phyloP scores from a whole-genome alignment of 2,797 vertebrate genomes.

The Glossophaga mutica region DNA sequence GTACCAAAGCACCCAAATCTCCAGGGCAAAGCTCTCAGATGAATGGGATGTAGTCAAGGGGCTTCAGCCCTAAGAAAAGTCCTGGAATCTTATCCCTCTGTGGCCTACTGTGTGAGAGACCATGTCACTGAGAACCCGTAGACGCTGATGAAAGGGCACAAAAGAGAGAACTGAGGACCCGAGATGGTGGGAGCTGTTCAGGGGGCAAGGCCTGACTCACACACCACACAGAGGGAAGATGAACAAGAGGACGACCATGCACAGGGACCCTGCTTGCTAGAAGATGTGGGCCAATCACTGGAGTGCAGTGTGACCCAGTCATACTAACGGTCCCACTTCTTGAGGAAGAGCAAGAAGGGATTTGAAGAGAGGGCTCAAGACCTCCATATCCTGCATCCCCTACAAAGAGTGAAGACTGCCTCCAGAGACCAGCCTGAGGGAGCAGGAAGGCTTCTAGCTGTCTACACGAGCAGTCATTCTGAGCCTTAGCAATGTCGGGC shows the following conservation, averaged over 20 bases:
- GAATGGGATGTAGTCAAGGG: too few relatives aligned
- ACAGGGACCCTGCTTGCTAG: neutral
- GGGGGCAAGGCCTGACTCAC: neutral
- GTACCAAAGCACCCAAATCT: neutral
- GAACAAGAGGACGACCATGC: neutral
- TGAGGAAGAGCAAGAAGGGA: neutral
- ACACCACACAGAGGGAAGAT: neutral
- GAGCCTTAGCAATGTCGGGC: neutral
- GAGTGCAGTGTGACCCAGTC: neutral
- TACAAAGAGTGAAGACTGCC: neutral
- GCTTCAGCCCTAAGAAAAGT: neutral
- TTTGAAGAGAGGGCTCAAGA: neutral
- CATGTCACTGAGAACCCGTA: neutral
- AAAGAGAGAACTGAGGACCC: neutral
- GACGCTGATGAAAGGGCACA: neutral
- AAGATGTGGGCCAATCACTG: neutral
- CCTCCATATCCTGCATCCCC: neutral
- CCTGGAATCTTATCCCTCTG: neutral
- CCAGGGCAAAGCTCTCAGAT: neutral
- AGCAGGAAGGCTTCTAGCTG: neutral
- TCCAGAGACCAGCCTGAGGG: rapidly evolving
- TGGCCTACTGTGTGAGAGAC: neutral
- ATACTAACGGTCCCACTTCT: neutral
- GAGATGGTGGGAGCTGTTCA: neutral
- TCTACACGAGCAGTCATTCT: neutral